Conservation (phyloP, 2,888 invertebrate species). For the Eubasilissa splendida region DNA sequence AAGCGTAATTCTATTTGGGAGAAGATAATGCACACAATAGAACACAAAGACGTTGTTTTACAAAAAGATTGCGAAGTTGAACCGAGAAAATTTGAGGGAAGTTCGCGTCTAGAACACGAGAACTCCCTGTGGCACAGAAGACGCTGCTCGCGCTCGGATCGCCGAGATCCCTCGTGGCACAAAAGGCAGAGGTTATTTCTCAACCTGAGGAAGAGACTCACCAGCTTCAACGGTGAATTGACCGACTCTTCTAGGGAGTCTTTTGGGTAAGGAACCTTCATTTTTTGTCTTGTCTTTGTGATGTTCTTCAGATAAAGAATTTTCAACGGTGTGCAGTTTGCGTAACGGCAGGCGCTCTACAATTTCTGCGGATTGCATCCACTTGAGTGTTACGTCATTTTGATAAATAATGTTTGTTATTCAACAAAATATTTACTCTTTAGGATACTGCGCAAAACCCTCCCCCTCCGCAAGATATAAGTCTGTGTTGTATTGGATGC, state of each 20-base stretch:
- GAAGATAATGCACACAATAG: background rate
- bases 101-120: background rate
- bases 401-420: no score
- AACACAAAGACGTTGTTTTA: background rate
- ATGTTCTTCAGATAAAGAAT: no score
- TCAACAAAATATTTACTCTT: no score
- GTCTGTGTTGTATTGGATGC: no score
- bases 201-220: slow-evolving; percentile 29
- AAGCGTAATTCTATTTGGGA: background rate
- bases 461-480: no score
- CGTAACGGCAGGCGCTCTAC: no score
- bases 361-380: no score
- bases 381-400: no score
- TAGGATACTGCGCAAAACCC: no score
- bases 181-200: slow-evolving; percentile 23
- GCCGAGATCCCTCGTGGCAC: slow-evolving; percentile 24
- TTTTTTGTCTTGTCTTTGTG: no score
- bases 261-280: slow-evolving; percentile 10
- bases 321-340: no score
- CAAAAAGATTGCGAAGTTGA: background rate
- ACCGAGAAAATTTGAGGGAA: background rate
- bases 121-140: slow-evolving; percentile 28
- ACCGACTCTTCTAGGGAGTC: slow-evolving; percentile 9
- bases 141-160: background rate
- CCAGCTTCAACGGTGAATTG: slow-evolving; percentile 4